phyloP scores from a whole-genome alignment of 2,888 invertebrate genomes.

The Neuroscelio doddi region DNA sequence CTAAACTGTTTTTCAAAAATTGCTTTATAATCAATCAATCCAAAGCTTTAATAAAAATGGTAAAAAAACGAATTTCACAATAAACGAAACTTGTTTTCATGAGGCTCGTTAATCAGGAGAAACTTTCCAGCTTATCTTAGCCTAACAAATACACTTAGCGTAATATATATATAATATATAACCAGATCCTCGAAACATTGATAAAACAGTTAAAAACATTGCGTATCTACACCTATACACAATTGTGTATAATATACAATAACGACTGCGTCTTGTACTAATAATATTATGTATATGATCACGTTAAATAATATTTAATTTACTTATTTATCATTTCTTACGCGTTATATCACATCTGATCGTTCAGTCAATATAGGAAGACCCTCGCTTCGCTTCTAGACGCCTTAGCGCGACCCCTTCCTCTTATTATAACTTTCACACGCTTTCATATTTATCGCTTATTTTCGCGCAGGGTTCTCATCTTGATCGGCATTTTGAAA shows the following conservation, averaged over 20 bases:
- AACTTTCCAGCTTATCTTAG: constrained; percentile 30
- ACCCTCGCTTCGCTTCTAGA: constrained; percentile 68
- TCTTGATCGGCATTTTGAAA: constrained; percentile 23
- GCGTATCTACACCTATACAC: constrained; percentile 67
- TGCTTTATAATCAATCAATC: too few species aligned
- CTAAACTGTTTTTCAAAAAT: too few species aligned
- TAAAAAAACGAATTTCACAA: too few species aligned
- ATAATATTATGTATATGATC: constrained; percentile 58
- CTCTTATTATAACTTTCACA: constrained; percentile 37
- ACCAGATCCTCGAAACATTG: constrained; percentile 66
- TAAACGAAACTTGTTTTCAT: not conserved
- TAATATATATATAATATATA: constrained; percentile 34
- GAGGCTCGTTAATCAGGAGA: constrained; percentile 30
- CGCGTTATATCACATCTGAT: constrained; percentile 72
- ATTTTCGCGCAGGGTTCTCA: constrained; percentile 33
- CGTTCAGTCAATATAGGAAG: constrained; percentile 73
- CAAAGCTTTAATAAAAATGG: too few species aligned
- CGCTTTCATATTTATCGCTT: constrained; percentile 31
- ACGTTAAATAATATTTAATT: constrained; percentile 63
- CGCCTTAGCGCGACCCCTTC: constrained; percentile 51
- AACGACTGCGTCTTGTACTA: constrained; percentile 64
- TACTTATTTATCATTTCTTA: constrained; percentile 67
- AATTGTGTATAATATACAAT: constrained; percentile 56
- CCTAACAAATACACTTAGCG: constrained; percentile 39
- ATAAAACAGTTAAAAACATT: constrained; percentile 70